A percentile compares a stretch with the other conserved stretches of the same genome.
phyloP scores from a whole-genome alignment of 2,888 invertebrate genomes.

The Myopa testacea region DNA sequence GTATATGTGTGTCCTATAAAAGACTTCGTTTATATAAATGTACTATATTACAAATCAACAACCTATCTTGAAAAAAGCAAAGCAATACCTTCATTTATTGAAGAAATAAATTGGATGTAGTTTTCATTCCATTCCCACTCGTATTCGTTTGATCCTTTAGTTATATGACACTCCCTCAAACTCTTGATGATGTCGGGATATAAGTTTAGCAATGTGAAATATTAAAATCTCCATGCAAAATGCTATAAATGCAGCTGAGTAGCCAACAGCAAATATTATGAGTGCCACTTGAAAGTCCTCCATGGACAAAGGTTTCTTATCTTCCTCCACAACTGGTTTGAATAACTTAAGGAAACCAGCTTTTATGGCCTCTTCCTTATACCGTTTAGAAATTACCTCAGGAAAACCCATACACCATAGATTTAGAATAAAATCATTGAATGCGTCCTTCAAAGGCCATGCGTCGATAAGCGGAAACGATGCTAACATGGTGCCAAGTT shows the following conservation, averaged over 20 bases:
- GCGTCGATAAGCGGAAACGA: background rate
- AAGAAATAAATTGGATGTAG: no score
- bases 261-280: slow-evolving; percentile 20
- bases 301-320: slow-evolving; percentile 31
- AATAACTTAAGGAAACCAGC: slow-evolving; percentile 39
- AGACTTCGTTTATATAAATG: no score
- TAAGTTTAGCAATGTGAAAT: background rate
- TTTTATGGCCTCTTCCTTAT: slow-evolving; percentile 15
- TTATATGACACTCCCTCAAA: no score
- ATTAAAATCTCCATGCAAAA: slow-evolving; percentile 11
- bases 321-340: background rate
- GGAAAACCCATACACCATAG: slow-evolving; percentile 25
- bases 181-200: no score
- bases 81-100: no score
- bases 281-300: slow-evolving; percentile 41
- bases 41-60: no score
- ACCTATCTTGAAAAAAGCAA: no score
- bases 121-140: no score
- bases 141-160: no score
- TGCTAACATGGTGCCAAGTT: background rate
- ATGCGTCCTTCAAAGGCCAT: slow-evolving; percentile 38
- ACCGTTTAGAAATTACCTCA: background rate
- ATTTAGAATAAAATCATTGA: slow-evolving; percentile 40
- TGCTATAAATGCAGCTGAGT: background rate
- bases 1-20: no score